A percentile compares a stretch with the other conserved stretches of the same genome.
phyloP scores from a whole-genome alignment of 2,888 invertebrate genomes.

The Argyresthia goedartella region DNA sequence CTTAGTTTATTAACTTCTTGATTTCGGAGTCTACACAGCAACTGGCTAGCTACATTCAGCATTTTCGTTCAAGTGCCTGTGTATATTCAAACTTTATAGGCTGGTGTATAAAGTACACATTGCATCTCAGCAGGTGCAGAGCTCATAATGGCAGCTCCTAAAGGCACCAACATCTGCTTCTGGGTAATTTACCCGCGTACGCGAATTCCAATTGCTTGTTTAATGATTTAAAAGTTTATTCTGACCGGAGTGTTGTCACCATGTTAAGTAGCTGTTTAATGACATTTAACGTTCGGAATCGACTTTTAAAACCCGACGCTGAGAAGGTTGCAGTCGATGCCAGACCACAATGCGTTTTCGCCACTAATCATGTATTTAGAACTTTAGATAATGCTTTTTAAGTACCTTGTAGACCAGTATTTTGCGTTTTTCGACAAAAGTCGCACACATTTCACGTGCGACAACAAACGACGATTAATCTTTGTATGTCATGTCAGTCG shows the following conservation, averaged over 20 bases:
- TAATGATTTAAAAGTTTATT: constrained; percentile 37
- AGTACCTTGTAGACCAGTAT: background rate
- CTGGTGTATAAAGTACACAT: constrained; percentile 18
- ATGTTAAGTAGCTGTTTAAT: background rate
- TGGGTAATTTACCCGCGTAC: constrained; percentile 44
- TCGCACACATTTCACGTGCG: constrained; percentile 21
- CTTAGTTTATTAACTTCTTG: background rate
- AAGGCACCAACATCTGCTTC: constrained; percentile 57
- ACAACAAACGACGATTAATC: constrained; percentile 51
- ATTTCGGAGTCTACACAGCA: no score
- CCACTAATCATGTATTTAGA: constrained; percentile 10
- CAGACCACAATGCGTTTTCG: background rate
- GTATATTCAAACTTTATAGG: background rate
- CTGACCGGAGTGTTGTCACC: constrained; percentile 14
- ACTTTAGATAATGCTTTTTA: constrained; percentile 14
- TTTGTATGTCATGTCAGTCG: constrained; percentile 55
- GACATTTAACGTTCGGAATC: background rate
- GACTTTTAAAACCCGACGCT: no score
- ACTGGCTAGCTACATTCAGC: no score
- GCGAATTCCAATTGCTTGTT: constrained; percentile 47
- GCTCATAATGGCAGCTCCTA: constrained; percentile 45
- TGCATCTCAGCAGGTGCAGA: constrained; percentile 46
- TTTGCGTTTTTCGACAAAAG: background rate
- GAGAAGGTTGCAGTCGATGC: background rate
- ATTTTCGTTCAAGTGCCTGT: background rate